A percentile compares a stretch with the other conserved stretches of the same genome.
phyloP scores from a whole-genome alignment of 2,888 invertebrate species.

The Trachelus iudaicus region DNA sequence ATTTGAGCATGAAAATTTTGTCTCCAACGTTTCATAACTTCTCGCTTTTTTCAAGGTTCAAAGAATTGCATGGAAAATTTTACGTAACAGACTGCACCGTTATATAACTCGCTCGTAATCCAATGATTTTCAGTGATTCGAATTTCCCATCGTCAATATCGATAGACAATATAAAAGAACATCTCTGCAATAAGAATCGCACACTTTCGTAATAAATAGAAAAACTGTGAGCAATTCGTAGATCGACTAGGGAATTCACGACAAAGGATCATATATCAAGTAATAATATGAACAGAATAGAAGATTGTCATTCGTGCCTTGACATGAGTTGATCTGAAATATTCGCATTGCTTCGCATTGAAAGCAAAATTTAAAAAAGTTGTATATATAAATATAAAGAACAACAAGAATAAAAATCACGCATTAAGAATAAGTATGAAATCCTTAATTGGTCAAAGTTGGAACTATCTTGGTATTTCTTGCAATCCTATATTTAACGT shows the following conservation, averaged over 20 bases:
- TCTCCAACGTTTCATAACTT: not conserved
- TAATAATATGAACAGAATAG: not conserved
- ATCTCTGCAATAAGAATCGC: too few relatives aligned
- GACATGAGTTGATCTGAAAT: not conserved
- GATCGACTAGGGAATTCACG: not conserved
- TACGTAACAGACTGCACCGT: not conserved
- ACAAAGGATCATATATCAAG: not conserved
- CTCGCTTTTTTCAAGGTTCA: not conserved
- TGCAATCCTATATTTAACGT: slow-evolving; percentile 5
- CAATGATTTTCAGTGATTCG: not conserved
- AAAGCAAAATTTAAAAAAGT: not conserved
- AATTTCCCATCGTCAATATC: not conserved
- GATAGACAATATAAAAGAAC: too few relatives aligned
- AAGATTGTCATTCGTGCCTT: not conserved
- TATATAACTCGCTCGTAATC: not conserved
- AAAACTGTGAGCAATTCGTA: not conserved
- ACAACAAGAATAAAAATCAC: not conserved
- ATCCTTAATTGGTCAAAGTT: not conserved
- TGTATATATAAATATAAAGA: not conserved
- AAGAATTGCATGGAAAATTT: not conserved
- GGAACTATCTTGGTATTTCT: slow-evolving; percentile 4
- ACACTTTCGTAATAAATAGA: not conserved
- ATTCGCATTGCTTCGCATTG: not conserved
- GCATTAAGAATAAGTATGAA: not conserved
- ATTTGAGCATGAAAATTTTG: not conserved